A percentile compares a stretch with the other conserved stretches of the same genome.
Evolutionary conservation across 1,140 invertebrate genomes (phyloP).

Genomic region (Drosophila mayri): DNA sequence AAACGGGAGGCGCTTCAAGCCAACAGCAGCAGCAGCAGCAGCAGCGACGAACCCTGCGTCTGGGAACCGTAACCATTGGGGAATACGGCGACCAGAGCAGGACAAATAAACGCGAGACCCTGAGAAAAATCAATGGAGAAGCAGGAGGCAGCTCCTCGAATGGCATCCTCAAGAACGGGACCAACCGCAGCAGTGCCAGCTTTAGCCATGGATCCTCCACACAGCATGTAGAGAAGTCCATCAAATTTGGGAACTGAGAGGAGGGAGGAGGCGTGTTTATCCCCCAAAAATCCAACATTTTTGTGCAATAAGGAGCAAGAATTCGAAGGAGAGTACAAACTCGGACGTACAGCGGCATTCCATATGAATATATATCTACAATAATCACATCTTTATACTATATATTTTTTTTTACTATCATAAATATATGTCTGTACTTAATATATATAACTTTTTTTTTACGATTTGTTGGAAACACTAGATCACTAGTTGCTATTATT

Average conservation of each 20-base stretch:
- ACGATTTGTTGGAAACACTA: slow-evolving; percentile 48
- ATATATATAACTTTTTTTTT: slow-evolving; percentile 46
- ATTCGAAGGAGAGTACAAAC: slow-evolving; percentile 43
- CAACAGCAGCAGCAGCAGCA: slow-evolving; percentile 17
- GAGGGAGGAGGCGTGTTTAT: background rate
- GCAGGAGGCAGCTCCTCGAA: slow-evolving; percentile 31
- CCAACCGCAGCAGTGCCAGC: slow-evolving; percentile 63
- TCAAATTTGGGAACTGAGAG: slow-evolving; percentile 77
- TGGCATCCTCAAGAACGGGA: slow-evolving; percentile 79
- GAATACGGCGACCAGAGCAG: slow-evolving; percentile 86
- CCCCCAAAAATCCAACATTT: background rate
- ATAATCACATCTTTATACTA: slow-evolving; percentile 23
- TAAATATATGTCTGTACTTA: background rate
- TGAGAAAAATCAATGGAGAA: slow-evolving; percentile 68
- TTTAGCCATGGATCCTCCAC: slow-evolving; percentile 37
- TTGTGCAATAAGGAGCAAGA: slow-evolving; percentile 61
- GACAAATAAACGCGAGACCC: slow-evolving; percentile 84
- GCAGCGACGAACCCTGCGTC: slow-evolving; percentile 76
- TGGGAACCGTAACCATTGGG: slow-evolving; percentile 89
- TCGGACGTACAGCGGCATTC: slow-evolving; percentile 27
- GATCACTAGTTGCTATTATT: slow-evolving; percentile 57
- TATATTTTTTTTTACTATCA: slow-evolving; percentile 41
- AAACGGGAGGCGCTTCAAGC: slow-evolving; percentile 71
- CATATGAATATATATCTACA: slow-evolving; percentile 6
- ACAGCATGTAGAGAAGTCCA: slow-evolving; percentile 69